A percentile compares a stretch with the other conserved stretches of the same genome.
phyloP scores from a whole-genome alignment of 2,797 vertebrate genomes.

The Tinamus major region DNA sequence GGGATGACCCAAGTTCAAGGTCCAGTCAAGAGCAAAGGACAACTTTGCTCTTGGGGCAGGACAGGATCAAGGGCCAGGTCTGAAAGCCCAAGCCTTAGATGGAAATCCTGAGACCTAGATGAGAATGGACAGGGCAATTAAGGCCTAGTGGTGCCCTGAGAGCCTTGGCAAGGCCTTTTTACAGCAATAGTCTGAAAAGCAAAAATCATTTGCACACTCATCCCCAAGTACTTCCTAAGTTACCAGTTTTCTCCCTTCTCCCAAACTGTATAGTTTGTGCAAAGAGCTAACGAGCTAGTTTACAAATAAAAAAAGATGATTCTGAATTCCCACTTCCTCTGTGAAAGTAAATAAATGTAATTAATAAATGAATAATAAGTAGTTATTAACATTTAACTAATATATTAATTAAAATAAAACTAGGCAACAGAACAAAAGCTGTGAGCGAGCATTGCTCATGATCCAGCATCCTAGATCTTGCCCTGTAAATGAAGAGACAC shows the following conservation, averaged over 20 bases:
- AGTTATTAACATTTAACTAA: neutral
- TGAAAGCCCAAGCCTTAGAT: neutral
- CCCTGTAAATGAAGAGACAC: neutral
- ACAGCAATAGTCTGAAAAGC: neutral
- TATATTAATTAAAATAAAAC: neutral
- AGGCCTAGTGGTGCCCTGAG: neutral
- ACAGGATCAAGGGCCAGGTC: rapidly evolving
- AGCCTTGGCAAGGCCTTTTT: neutral
- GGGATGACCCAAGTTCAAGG: rapidly evolving
- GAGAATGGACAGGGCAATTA: neutral
- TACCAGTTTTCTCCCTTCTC: neutral
- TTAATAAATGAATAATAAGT: neutral
- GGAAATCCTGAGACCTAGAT: neutral
- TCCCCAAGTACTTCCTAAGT: neutral
- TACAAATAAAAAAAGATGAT: neutral
- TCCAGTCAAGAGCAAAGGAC: neutral
- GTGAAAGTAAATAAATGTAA: neutral
- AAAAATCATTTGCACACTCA: neutral
- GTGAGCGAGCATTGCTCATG: neutral
- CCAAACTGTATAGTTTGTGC: neutral
- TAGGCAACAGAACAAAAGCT: neutral
- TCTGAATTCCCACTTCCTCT: neutral
- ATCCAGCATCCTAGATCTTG: neutral
- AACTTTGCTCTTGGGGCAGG: neutral
- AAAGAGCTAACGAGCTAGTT: neutral